Evolutionary conservation across 2,797 vertebrate genomes (phyloP), one percentile per base, ranked within the genome.

Genomic region (Molossus molossus): DNA sequence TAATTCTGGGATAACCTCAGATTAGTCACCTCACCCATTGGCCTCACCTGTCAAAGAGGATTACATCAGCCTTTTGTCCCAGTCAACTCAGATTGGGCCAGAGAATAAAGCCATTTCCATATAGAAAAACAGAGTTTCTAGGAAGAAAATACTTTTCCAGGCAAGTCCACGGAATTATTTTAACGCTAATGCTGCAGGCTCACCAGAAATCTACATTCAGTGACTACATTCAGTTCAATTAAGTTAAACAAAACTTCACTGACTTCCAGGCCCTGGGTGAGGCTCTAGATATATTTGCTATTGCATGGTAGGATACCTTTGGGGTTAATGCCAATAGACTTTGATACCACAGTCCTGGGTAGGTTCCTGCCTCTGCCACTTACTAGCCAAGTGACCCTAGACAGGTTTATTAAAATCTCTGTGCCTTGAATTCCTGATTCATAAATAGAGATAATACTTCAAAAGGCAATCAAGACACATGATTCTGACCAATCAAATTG

Each of bases 71-170:
- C 21, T 72, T 48, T 75, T 80, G 23, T 75, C 20, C 18, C 58
- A 75, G n/a, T 27, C 53, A 90, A 11, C 20, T 86, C 80, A 9
- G n/a, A 14, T 17, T 73, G 40, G 50, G 27, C 18, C 72, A 95
- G 67, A 75, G 40, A 86, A n/a, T 79, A 67, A 86, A 75, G 40
- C 58, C 20, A 69, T 81, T 60, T 33, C 17, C 12, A 67, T 53
- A 11, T 6, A 73, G 73, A 80, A 90, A 93, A 93, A 55, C 15
- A 58, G 23, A 75, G 67, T 75, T 93, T 95, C n/a, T 60, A 81
- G 2, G 76, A 45, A 10, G 40, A 29, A 76, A 81, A 55, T 67
- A 76, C 10, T 76, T 70, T 82, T 33, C 53, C 27, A 64, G 40
- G 5, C 55, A 90, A 82, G 53, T 62, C 21, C 50, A 62, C 15